Percentiles rank a stretch among this genome's conserved stretches.
Conservation (phyloP, 2,113 vertebrate species). For the Syrrhaptes paradoxus region DNA sequence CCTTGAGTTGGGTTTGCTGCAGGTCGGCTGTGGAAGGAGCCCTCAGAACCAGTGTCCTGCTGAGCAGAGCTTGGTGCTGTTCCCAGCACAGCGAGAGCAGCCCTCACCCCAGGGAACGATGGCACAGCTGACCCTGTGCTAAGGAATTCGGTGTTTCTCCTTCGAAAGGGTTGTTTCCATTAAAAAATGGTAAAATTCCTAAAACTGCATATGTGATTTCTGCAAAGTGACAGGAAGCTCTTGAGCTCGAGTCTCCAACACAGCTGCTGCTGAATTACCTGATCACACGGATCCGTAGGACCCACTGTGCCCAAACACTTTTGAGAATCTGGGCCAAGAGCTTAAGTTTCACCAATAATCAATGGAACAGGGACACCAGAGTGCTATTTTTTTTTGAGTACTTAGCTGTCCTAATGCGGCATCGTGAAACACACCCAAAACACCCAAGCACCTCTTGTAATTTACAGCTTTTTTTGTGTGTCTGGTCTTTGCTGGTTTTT, state of each 20-base stretch:
- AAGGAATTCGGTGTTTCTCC: background rate
- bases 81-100: background rate
- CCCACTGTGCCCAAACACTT: background rate
- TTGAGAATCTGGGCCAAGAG: background rate
- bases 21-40: background rate
- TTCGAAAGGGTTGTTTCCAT: constrained; percentile 14
- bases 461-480: background rate
- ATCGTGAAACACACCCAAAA: background rate
- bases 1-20: background rate
- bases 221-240: constrained; percentile 19
- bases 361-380: background rate
- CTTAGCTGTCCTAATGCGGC: background rate
- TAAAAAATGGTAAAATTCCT: background rate
- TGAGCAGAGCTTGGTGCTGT: background rate
- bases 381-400: background rate
- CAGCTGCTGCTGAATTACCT: background rate
- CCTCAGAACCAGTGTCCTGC: background rate
- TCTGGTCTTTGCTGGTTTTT: background rate
- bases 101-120: background rate
- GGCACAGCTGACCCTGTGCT: background rate
- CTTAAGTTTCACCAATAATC: background rate
- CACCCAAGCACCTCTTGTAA: background rate
- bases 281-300: background rate
- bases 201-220: background rate
- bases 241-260: fast-evolving